Evolutionary conservation across 2,888 invertebrate species (phyloP).

Genomic region (Iphiclides podalirius): DNA sequence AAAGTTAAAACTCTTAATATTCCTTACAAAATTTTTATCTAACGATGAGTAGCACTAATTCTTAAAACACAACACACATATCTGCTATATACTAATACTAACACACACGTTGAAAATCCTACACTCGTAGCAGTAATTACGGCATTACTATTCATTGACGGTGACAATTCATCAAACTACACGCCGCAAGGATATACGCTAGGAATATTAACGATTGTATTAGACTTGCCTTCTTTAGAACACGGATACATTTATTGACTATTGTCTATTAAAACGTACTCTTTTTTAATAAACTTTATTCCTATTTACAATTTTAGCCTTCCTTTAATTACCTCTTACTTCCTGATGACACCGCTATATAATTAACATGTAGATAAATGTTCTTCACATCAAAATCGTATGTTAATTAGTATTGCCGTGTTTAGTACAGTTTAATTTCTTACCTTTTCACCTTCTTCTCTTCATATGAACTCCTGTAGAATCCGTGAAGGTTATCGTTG

Average conservation of each 20-base stretch:
- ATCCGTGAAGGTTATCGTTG: conserved; percentile 88
- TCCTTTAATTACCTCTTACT: background rate
- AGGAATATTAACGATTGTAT: conserved; percentile 15
- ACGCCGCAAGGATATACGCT: background rate
- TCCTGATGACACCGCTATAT: background rate
- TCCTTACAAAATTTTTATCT: too few relatives aligned
- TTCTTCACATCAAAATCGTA: too few relatives aligned
- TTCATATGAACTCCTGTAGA: conserved; percentile 90
- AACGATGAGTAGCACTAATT: too few relatives aligned
- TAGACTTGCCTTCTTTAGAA: conserved; percentile 14
- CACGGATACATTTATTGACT: conserved; percentile 19
- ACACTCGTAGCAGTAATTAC: conserved; percentile 8
- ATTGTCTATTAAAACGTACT: conserved; percentile 22
- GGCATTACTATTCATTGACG: conserved; percentile 17
- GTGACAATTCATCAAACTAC: conserved; percentile 16
- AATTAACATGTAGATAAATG: too few relatives aligned
- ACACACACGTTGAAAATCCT: conserved; percentile 1
- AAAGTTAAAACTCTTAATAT: too few relatives aligned
- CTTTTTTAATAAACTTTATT: conserved; percentile 17
- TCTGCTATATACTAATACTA: too few relatives aligned
- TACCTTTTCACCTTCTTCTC: conserved; percentile 85
- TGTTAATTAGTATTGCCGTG: too few relatives aligned
- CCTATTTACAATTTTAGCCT: background rate
- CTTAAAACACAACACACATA: too few relatives aligned
- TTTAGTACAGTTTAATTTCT: conserved; percentile 40